phyloP scores from a whole-genome alignment of 2,113 vertebrate genomes.

The Cochlearius cochlearius region DNA sequence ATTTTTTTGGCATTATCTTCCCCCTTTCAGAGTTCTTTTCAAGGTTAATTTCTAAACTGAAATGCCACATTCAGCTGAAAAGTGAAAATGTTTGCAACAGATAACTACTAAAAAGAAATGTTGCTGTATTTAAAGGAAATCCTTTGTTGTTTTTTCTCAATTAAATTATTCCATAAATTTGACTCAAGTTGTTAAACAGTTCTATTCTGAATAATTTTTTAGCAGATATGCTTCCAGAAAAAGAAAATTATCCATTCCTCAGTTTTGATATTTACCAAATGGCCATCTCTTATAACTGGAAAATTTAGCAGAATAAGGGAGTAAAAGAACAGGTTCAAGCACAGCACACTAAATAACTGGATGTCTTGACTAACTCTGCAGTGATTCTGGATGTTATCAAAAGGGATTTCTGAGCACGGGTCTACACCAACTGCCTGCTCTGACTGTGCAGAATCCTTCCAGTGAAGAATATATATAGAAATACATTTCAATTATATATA shows the following conservation, averaged over 20 bases:
- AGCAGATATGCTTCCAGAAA: neutral
- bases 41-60: constrained; percentile 8
- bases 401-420: neutral
- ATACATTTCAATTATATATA: neutral
- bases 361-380: neutral
- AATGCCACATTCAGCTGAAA: neutral
- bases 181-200: neutral
- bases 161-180: neutral
- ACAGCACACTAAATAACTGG: neutral
- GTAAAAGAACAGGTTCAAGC: neutral
- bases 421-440: neutral
- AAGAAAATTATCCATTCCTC: neutral
- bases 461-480: neutral
- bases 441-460: neutral
- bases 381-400: neutral
- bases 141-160: neutral
- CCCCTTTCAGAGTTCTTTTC: neutral
- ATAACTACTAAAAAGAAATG: neutral
- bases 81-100: neutral
- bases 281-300: neutral
- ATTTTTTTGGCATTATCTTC: neutral
- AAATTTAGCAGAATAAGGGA: neutral
- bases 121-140: neutral
- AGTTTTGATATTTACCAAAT: neutral
- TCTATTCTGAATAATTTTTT: neutral